Percentiles rank a stretch among this genome's conserved stretches.
These are phyloP conservation scores for Coregonus suidteri DNA, from an alignment of 2,797 vertebrate species.

Conservation along the genomic window DNA sequence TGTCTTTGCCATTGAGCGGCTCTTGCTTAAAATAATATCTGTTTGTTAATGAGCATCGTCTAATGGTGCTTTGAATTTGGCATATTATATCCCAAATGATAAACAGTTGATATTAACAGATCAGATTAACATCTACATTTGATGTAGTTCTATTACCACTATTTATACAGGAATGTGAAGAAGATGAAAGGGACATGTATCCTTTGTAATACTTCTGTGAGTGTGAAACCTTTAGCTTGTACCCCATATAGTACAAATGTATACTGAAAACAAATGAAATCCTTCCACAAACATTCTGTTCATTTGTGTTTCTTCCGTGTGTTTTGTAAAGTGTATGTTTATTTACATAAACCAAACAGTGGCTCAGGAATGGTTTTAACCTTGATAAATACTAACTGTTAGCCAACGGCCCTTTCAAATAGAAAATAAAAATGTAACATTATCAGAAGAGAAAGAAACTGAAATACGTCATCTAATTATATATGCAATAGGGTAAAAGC, in stretches of 20 bases:
- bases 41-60: conserved; percentile 47
- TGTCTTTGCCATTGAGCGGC: conserved; percentile 58
- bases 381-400: conserved; percentile 11
- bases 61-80: conserved; percentile 66
- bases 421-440: conserved; percentile 25
- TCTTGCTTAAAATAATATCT: conserved; percentile 57
- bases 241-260: conserved; percentile 20
- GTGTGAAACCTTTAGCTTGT: conserved; percentile 35
- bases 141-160: conserved; percentile 47
- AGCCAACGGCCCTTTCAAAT: conserved; percentile 13
- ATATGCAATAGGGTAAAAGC: conserved; percentile 17
- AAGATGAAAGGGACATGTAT: neutral
- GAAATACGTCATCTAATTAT: neutral
- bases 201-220: conserved; percentile 8
- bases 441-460: conserved; percentile 14
- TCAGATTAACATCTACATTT: conserved; percentile 41
- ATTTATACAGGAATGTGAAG: conserved; percentile 56
- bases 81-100: conserved; percentile 52
- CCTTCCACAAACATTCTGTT: conserved; percentile 44
- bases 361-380: conserved; percentile 43
- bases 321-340: conserved; percentile 37
- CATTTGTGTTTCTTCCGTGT: conserved; percentile 58
- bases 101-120: conserved; percentile 39
- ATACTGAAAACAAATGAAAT: conserved; percentile 23
- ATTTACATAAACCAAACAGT: conserved; percentile 51